These are phyloP conservation scores for Liasis olivaceus DNA, from an alignment of 2,797 vertebrate species.

Conservation along the genomic window DNA sequence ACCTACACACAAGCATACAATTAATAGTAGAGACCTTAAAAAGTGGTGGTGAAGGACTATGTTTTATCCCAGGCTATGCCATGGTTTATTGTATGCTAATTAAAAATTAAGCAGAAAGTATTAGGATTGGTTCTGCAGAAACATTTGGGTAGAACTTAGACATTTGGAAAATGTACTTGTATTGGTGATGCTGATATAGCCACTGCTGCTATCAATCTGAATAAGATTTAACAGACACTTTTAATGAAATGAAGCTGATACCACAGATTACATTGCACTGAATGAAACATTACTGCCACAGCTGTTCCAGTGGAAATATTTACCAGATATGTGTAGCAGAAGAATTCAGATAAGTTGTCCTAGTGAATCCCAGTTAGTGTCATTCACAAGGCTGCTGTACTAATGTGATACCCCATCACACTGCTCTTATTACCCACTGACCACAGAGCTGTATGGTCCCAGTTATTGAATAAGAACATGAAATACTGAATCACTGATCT, in stretches of 20 bases:
- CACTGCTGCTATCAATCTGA: slow-evolving; percentile 34
- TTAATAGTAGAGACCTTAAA: slow-evolving; percentile 25
- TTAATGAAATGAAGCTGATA: not conserved
- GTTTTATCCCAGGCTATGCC: slow-evolving; percentile 32
- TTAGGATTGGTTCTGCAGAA: slow-evolving; percentile 17
- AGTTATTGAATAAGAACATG: too few species aligned
- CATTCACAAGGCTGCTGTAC: too few species aligned
- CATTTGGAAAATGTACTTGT: slow-evolving; percentile 19
- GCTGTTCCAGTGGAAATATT: not conserved
- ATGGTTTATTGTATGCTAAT: slow-evolving; percentile 34
- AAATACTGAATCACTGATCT: not conserved
- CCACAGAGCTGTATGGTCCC: too few species aligned
- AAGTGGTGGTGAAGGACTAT: slow-evolving; percentile 34
- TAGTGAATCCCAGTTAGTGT: too few species aligned
- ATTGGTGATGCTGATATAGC: not conserved
- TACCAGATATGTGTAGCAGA: not conserved
- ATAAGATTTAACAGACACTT: not conserved
- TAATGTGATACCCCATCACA: too few species aligned
- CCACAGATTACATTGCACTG: not conserved
- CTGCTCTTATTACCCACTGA: too few species aligned
- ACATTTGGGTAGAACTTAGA: not conserved
- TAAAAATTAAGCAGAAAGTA: slow-evolving; percentile 28
- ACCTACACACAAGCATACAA: slow-evolving; percentile 35
- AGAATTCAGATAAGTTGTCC: not conserved
- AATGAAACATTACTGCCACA: not conserved